A percentile compares a stretch with the other conserved stretches of the same genome.
Evolutionary conservation across 2,113 vertebrate genomes (phyloP).

Genomic region (Sylvia atricapilla): DNA sequence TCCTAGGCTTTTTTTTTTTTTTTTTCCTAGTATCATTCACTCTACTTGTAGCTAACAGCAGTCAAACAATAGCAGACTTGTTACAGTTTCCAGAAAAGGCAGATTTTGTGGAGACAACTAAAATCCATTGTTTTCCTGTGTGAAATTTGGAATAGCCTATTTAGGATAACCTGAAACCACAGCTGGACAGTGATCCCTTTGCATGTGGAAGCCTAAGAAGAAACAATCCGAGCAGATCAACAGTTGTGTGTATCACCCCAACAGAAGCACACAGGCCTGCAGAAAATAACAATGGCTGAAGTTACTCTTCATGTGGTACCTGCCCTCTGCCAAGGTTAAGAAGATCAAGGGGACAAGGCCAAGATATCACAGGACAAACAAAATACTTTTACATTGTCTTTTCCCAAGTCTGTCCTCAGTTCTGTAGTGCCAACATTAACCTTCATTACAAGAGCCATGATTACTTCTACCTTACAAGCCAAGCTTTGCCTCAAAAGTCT

Average conservation of each 20-base stretch:
- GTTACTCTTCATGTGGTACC: rapidly evolving
- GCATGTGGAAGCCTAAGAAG: background rate
- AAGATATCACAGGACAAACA: background rate
- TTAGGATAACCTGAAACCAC: background rate
- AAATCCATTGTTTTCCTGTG: background rate
- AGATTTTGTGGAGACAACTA: background rate
- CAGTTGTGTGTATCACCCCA: background rate
- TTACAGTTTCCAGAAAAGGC: background rate
- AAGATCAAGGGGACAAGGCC: background rate
- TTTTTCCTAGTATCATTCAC: background rate
- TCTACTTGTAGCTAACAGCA: background rate
- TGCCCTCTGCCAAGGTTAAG: background rate
- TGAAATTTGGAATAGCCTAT: background rate
- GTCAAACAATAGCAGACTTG: background rate
- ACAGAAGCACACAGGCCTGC: background rate
- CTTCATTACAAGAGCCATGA: background rate
- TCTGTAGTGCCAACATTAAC: background rate
- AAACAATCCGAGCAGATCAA: background rate
- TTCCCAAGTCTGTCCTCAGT: background rate
- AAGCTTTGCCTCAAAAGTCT: background rate
- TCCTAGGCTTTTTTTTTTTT: background rate
- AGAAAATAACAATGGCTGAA: background rate
- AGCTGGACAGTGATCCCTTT: background rate
- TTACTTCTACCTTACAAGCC: background rate
- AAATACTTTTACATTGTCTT: background rate